Evolutionary conservation across 2,888 invertebrate species (phyloP).

Genomic region (Apamea crenata): DNA sequence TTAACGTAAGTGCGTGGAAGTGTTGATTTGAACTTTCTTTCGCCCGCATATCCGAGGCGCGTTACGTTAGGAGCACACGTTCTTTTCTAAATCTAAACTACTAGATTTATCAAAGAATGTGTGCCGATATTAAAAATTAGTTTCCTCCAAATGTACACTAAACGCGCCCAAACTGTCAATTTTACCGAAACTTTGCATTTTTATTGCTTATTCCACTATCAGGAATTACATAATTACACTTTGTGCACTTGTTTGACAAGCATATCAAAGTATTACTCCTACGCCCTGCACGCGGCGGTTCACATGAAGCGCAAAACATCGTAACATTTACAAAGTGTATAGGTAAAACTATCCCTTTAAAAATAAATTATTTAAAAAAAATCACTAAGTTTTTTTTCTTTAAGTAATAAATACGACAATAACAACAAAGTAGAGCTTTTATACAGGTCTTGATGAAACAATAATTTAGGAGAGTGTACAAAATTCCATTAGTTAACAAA

Average conservation of each 20-base stretch:
- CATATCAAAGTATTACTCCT: conserved; percentile 82
- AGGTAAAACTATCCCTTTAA: conserved; percentile 81
- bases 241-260: conserved; percentile 89
- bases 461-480: conserved; percentile 67
- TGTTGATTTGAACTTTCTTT: conserved; percentile 64
- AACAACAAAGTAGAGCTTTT: conserved; percentile 81
- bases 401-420: conserved; percentile 87
- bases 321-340: conserved; percentile 71
- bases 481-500: conserved; percentile 39
- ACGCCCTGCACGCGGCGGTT: conserved; percentile 66
- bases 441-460: conserved; percentile 72
- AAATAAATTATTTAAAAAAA: conserved; percentile 88
- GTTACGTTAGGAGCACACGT: conserved; percentile 41
- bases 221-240: conserved; percentile 79
- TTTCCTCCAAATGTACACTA: conserved; percentile 56
- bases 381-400: conserved; percentile 79
- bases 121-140: conserved; percentile 45
- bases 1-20: conserved; percentile 58
- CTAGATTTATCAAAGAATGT: conserved; percentile 46
- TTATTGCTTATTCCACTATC: conserved; percentile 82
- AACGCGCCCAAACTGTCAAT: conserved; percentile 63
- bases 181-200: conserved; percentile 64
- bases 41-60: conserved; percentile 34
- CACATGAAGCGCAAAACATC: conserved; percentile 66
- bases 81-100: conserved; percentile 36